Percentiles rank a stretch among this genome's conserved stretches.
phyloP scores from a whole-genome alignment of 2,797 vertebrate species.

The Amblyraja radiata region DNA sequence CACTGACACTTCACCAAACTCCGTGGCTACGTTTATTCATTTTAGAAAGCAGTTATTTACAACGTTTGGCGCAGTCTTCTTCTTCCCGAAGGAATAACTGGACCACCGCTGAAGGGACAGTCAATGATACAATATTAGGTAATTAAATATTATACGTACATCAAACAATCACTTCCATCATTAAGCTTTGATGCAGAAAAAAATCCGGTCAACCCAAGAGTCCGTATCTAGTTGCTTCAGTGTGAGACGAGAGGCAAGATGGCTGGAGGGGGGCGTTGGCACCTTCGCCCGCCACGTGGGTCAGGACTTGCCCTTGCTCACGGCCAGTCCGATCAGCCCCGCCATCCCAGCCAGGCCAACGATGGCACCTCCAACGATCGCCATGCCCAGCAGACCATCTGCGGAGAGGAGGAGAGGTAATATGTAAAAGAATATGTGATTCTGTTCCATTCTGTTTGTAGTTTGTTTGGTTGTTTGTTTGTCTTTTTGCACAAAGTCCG shows the following conservation, averaged over 20 bases:
- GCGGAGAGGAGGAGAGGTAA: constrained; percentile 31
- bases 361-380: constrained; percentile 80
- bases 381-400: constrained; percentile 89
- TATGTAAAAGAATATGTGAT: too few relatives aligned
- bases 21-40: not conserved
- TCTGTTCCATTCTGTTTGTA: too few relatives aligned
- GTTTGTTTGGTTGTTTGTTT: too few relatives aligned
- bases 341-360: constrained; percentile 77
- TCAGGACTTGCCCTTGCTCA: constrained; percentile 80
- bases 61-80: not conserved
- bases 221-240: not conserved
- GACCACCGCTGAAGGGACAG: not conserved
- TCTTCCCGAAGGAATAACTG: not conserved
- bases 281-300: not conserved
- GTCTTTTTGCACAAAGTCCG: too few relatives aligned
- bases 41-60: constrained; percentile 7
- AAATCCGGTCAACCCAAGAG: not conserved
- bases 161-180: not conserved
- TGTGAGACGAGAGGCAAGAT: not conserved
- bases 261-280: not conserved
- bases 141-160: not conserved
- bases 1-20: not conserved
- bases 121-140: not conserved
- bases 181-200: not conserved
- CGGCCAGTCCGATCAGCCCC: constrained; percentile 78